A percentile compares a stretch with the other conserved stretches of the same genome.
phyloP scores from a whole-genome alignment of 2,113 vertebrate genomes.

The Anhinga rufa region DNA sequence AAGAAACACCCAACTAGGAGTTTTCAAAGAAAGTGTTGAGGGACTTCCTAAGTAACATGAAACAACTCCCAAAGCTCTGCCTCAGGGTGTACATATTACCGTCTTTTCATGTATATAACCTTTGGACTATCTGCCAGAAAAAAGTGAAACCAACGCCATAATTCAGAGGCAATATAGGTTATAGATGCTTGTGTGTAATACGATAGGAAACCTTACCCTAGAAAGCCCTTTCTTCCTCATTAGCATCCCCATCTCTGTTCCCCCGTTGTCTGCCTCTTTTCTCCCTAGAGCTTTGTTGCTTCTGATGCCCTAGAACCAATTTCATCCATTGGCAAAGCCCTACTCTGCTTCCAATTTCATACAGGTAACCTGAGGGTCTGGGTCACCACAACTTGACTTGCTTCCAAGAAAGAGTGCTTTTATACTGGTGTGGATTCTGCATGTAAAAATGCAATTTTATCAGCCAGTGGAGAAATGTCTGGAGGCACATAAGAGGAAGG shows the following conservation, averaged over 20 bases:
- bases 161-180: background rate
- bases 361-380: background rate
- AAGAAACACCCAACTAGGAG: background rate
- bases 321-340: background rate
- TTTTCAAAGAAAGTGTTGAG: background rate
- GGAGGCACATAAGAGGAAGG: background rate
- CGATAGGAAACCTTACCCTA: background rate
- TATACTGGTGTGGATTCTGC: background rate
- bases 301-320: background rate
- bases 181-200: background rate
- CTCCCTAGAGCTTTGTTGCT: background rate
- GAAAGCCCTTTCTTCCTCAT: background rate
- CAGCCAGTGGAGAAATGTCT: background rate
- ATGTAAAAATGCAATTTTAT: background rate
- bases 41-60: background rate
- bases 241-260: background rate
- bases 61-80: background rate
- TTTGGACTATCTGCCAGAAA: background rate
- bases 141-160: background rate
- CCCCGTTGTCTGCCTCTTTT: background rate
- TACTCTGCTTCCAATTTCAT: background rate
- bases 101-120: background rate
- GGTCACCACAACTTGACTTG: background rate
- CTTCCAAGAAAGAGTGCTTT: background rate
- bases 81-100: background rate